Evolutionary conservation across 2,113 vertebrate genomes (phyloP), one percentile per base, ranked within the genome.

Genomic region (Crotophaga sulcirostris): DNA sequence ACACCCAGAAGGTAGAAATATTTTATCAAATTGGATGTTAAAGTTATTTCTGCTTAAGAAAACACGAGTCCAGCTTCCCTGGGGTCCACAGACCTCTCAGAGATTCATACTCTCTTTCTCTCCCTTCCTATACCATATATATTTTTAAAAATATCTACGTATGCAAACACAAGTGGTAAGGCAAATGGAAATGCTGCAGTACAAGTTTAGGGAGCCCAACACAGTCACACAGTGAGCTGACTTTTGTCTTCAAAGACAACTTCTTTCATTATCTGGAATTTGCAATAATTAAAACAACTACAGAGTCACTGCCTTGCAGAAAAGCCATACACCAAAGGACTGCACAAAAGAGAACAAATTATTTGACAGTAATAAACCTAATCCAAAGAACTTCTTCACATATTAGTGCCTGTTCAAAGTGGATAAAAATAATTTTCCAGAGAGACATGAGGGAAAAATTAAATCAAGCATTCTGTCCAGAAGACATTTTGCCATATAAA

Each of bases 81-180:
- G 10, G 33, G 6, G 6, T 45, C 25, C 28, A 31, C 36, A 54
- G 25, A n/a, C 9, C n/a, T 49, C 51, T 68, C 74, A 42, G 31
- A 77, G 26, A 59, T 68, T 38, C 1, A 0, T n/a, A 25, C 54
- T 34, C 12, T 40, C 40, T 49, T 63, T 59, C 26, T 74, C 7
- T 62, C 23, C 36, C 21, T 64, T 45, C 36, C 20, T 11, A 49
- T 56, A 18, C 9, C 36, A 19, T 4, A 29, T 4, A 13, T 0
- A 12, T 62, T 36, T 29, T 52, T 66, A 55, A 1, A 42, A n/a
- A 26, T 7, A 16, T 29, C 3, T 10, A 10, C 21, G 4, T 10
- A 20, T 20, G 13, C 2, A 72, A 11, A 24, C 3, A 11, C 0
- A 0, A 38, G 11, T 5, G 3, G 33, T 75, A 93, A 11, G 19